A percentile compares a stretch with the other conserved stretches of the same genome.
Evolutionary conservation across 2,113 vertebrate species (phyloP).

Genomic region (Catagonus wagneri): DNA sequence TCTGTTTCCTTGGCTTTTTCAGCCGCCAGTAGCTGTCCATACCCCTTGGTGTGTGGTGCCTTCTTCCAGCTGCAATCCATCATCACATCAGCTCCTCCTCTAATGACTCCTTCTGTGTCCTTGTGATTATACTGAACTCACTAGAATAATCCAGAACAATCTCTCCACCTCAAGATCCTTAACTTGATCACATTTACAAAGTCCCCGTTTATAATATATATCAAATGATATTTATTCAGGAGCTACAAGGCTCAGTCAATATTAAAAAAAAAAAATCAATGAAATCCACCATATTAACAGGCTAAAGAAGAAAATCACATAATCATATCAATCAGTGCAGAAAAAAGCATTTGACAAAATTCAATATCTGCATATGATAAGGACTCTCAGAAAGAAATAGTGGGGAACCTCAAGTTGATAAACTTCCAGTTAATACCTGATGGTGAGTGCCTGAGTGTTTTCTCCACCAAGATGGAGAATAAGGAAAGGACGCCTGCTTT

Average conservation of each 20-base stretch:
- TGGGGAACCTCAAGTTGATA: background rate
- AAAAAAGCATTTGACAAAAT: background rate
- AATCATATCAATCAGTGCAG: background rate
- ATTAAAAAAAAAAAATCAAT: background rate
- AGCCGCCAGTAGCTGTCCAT: background rate
- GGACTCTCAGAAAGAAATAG: background rate
- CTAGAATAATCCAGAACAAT: background rate
- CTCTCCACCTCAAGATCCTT: background rate
- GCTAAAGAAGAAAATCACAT: background rate
- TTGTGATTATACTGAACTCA: background rate
- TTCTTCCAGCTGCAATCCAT: background rate
- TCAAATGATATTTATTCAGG: background rate
- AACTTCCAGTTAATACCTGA: background rate
- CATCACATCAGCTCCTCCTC: background rate
- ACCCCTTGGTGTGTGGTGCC: background rate
- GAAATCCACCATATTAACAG: background rate
- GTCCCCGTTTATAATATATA: background rate
- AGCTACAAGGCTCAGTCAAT: background rate
- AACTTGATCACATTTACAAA: background rate
- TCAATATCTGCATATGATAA: background rate
- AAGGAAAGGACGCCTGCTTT: background rate
- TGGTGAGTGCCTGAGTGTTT: background rate
- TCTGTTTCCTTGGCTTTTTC: background rate
- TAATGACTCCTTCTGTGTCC: background rate
- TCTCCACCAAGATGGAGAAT: background rate